Conservation (phyloP, 2,797 vertebrate genomes). For the Potorous gilbertii region DNA sequence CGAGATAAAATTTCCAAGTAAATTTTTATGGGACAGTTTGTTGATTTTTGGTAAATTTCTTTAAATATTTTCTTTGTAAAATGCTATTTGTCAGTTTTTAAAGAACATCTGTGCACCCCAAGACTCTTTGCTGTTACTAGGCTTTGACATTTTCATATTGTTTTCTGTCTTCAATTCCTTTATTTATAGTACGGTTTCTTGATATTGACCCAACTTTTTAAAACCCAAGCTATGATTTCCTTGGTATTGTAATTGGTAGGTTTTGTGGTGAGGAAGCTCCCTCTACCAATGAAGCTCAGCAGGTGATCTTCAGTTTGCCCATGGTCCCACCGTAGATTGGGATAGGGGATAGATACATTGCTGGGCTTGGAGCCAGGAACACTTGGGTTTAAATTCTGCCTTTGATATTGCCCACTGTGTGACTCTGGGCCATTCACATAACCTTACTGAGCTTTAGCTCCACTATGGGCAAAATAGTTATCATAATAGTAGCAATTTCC, state of each 20-base stretch:
- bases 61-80: neutral
- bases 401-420: neutral
- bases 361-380: neutral
- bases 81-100: neutral
- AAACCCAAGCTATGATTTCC: neutral
- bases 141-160: neutral
- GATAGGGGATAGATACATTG: neutral
- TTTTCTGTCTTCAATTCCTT: neutral
- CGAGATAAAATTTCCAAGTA: constrained; percentile 9
- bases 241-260: neutral
- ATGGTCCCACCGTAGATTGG: neutral
- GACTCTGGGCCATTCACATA: neutral
- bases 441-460: neutral
- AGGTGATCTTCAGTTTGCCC: neutral
- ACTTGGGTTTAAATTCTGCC: neutral
- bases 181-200: neutral
- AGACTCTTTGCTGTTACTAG: neutral
- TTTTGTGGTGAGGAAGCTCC: neutral
- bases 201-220: neutral
- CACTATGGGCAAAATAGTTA: neutral
- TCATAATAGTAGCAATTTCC: neutral
- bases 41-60: neutral
- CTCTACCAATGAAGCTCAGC: neutral
- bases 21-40: constrained; percentile 1
- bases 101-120: neutral